Percentiles rank a stretch among this genome's conserved stretches.
These are phyloP conservation scores for Anniella stebbinsi DNA, from an alignment of 2,797 vertebrate genomes.

Conservation along the genomic window DNA sequence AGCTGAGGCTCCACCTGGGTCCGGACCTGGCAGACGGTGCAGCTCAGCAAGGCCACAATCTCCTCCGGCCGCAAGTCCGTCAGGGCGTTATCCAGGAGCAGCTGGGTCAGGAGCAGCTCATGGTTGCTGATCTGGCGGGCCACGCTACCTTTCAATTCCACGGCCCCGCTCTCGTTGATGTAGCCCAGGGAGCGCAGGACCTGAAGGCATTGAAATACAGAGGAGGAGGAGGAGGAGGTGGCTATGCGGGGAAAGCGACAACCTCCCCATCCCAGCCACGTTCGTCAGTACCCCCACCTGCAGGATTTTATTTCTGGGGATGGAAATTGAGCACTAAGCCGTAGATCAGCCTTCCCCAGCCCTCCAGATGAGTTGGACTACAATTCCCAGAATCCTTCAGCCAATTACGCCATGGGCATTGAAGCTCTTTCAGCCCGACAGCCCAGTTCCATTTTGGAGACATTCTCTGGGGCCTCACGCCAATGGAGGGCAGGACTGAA, in stretches of 20 bases:
- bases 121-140: slow-evolving; percentile 94
- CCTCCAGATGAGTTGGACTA: too few relatives aligned
- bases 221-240: fast-evolving
- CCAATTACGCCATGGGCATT: too few relatives aligned
- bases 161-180: slow-evolving; percentile 84
- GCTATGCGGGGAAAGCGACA: too few relatives aligned
- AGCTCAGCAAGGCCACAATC: slow-evolving; percentile 92
- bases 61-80: slow-evolving; percentile 90
- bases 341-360: too few relatives aligned
- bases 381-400: too few relatives aligned
- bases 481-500: too few relatives aligned
- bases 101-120: slow-evolving; percentile 91
- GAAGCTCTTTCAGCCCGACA: too few relatives aligned
- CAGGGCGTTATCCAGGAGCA: slow-evolving; percentile 91
- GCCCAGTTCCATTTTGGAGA: too few relatives aligned
- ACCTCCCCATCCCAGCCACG: neutral
- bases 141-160: slow-evolving; percentile 92
- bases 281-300: too few relatives aligned
- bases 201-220: slow-evolving; percentile 63
- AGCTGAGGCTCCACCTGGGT: slow-evolving; percentile 88
- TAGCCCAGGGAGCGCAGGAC: slow-evolving; percentile 90
- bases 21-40: slow-evolving; percentile 88
- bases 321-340: too few relatives aligned
- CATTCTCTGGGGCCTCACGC: too few relatives aligned
- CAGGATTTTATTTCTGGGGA: too few relatives aligned